Evolutionary conservation across 1,140 invertebrate species (phyloP).

Genomic region (Dreissena polymorpha): DNA sequence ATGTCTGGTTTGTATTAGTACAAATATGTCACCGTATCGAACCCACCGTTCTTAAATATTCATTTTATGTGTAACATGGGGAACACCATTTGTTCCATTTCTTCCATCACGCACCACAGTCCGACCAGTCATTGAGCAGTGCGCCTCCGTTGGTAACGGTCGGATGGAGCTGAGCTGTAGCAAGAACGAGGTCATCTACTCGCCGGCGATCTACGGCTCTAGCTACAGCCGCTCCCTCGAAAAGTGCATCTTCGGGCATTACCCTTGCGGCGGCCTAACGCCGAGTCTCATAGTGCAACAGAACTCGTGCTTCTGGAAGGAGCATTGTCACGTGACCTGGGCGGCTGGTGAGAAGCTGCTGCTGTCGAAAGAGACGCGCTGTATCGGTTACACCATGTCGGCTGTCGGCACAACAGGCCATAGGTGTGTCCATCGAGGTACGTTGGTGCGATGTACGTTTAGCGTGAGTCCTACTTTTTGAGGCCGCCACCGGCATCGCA

Average conservation of each 20-base stretch:
- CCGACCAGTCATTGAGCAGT: constrained; percentile 39
- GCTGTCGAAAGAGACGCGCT: constrained; percentile 21
- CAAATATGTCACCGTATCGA: no score
- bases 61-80: no score
- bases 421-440: constrained; percentile 44
- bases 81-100: no score
- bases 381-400: constrained; percentile 28
- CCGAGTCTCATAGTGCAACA: constrained; percentile 22
- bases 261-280: constrained; percentile 37
- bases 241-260: constrained; percentile 22
- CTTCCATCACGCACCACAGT: background rate
- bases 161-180: constrained; percentile 24
- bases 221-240: background rate
- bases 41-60: no score
- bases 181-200: constrained; percentile 37
- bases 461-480: background rate
- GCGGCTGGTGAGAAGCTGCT: background rate
- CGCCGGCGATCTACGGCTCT: constrained; percentile 17
- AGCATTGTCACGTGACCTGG: constrained; percentile 27
- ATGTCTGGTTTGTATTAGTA: no score
- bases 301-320: constrained; percentile 47
- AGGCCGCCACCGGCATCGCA: no score
- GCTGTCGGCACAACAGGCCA: constrained; percentile 35
- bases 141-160: background rate
- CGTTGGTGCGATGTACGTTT: background rate